Evolutionary conservation across 2,797 vertebrate genomes (phyloP), one percentile per base, ranked within the genome.

Genomic region (Phrynocephalus vlangalii): DNA sequence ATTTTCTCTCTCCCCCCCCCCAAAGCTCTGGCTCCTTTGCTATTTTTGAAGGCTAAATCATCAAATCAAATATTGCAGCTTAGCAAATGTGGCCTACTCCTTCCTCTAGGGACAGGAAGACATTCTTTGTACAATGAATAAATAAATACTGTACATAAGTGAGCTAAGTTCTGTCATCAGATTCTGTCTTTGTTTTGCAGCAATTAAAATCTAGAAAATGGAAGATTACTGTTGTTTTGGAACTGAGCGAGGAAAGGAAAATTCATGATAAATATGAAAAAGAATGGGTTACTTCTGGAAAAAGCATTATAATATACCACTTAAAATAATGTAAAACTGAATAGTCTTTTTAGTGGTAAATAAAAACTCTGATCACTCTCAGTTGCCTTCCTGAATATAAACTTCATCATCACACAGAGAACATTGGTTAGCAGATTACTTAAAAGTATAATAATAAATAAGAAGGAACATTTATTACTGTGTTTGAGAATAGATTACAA

Each of bases 1-100:
- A 26, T 56, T 83, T 77, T 5, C 86, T 38, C 30, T 90, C 89
- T 91, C 20, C 71, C 20, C 2, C 70, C 83, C 86, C 87, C 92
- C 82, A 56, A 91, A 88, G 67, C 89, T 26, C 20, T 8, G n/a
- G 78, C 87, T 87, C 75, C 38, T 85, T 78, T 33, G 18, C 38
- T 8, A 26, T 38, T 68, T 67, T 82, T 44, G 44, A 26, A 63
- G 38, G 60, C 38, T 72, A 72, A 78, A 81, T 52, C 44, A 26
- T 15, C 52, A 70, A 22, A 8, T 9, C 26, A 26, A 70, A 22
- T 67, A 3, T 83, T 79, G 24, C 48, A 71, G 9, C 28, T 70
- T 71, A 71, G 33, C 3, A 24, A 22, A 10, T 18, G 16, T 72
- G 28, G n/a, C 1, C 8, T 28, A 30, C 13, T 0, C 7, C 67